These are phyloP conservation scores for Hydrozoanthus tunicans DNA, from an alignment of 64 coral and sea anemone genomes.

Conservation along the genomic window DNA sequence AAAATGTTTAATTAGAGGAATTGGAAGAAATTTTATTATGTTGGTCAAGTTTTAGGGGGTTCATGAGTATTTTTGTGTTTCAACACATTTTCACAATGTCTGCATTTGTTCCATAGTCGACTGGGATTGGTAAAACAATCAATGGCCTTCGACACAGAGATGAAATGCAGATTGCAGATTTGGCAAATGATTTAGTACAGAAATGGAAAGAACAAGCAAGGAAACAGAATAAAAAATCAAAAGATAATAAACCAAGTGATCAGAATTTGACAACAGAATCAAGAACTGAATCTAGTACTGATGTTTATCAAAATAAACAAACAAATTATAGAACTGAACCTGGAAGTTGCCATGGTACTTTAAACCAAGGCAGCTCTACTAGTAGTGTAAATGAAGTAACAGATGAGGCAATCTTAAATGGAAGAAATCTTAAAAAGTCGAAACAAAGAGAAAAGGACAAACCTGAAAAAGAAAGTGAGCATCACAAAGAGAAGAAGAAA, in stretches of 20 bases:
- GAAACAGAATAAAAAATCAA: slow-evolving; percentile 20
- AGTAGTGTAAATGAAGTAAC: background rate
- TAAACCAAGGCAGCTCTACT: background rate
- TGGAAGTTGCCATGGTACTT: slow-evolving; percentile 6
- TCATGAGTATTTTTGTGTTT: background rate
- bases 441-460: slow-evolving; percentile 35
- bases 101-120: slow-evolving; percentile 48
- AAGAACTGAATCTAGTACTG: background rate
- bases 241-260: background rate
- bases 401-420: background rate
- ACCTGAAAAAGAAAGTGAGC: slow-evolving; percentile 7
- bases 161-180: slow-evolving; percentile 56
- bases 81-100: too few species aligned
- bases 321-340: background rate
- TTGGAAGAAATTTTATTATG: background rate
- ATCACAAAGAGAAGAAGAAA: slow-evolving; percentile 5
- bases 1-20: too few species aligned
- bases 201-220: slow-evolving; percentile 89
- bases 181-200: slow-evolving; percentile 69
- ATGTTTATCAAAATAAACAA: slow-evolving; percentile 4
- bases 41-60: background rate
- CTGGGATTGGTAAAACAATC: slow-evolving; percentile 92
- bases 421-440: slow-evolving; percentile 42
- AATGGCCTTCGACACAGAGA: slow-evolving; percentile 71
- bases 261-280: background rate